phyloP scores from a whole-genome alignment of 1,140 invertebrate genomes.

The Copidosoma floridanum region DNA sequence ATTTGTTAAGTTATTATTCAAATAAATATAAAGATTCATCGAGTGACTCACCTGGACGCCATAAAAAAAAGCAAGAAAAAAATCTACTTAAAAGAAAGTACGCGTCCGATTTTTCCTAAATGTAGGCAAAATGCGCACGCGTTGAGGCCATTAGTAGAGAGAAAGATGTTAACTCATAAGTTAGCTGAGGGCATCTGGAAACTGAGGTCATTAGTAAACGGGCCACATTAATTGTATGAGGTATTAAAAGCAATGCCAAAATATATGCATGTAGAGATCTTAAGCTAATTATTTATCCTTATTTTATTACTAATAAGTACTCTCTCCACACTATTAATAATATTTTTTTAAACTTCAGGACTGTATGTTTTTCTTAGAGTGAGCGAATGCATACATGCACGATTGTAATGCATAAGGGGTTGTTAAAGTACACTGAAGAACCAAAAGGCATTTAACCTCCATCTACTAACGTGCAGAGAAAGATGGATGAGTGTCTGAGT shows the following conservation, averaged over 20 bases:
- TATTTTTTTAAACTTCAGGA: neutral
- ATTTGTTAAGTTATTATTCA: too few species aligned
- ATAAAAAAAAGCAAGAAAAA: neutral
- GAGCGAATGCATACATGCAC: neutral
- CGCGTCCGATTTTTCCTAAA: neutral
- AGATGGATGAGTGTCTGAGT: too few species aligned
- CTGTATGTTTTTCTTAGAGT: neutral
- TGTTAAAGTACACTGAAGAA: constrained; percentile 25
- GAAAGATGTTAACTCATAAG: neutral
- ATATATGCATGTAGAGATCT: neutral
- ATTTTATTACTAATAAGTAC: neutral
- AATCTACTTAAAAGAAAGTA: neutral
- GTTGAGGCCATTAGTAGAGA: neutral
- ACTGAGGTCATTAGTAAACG: neutral
- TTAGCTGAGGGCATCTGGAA: neutral
- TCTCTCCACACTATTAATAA: neutral
- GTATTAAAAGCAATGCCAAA: neutral
- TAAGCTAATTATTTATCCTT: neutral
- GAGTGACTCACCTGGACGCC: too few species aligned
- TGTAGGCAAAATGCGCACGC: neutral
- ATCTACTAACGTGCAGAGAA: constrained; percentile 19
- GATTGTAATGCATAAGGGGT: too few species aligned
- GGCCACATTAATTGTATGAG: neutral
- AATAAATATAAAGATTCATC: too few species aligned
- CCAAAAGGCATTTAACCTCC: constrained; percentile 28